A percentile compares a stretch with the other conserved stretches of the same genome.
Conservation (phyloP, 30 jellyfish, hydroid and myxozoan genomes). For the Turritopsis dohrnii region DNA sequence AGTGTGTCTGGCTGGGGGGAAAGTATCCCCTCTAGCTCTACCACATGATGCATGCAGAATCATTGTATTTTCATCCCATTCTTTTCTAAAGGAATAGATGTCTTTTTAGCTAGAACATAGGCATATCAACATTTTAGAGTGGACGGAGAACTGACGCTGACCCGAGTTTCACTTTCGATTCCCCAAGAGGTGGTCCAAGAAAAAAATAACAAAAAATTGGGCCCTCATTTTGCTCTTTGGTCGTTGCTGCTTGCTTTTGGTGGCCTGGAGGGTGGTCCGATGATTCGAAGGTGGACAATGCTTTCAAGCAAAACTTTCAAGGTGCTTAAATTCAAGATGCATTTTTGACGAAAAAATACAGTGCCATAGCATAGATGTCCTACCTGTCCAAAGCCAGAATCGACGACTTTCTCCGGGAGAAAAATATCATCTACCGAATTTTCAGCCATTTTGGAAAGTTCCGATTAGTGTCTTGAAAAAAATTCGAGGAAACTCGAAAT, state of each 20-base stretch:
- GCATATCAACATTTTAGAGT: not conserved
- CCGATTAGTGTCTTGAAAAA: not conserved
- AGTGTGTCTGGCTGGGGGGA: too few relatives aligned
- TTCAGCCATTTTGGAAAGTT: slow-evolving; percentile 38
- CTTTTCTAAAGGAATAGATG: too few relatives aligned
- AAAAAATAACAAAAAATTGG: not conserved
- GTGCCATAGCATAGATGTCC: not conserved
- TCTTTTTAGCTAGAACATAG: too few relatives aligned
- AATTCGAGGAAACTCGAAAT: not conserved
- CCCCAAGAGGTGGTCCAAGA: not conserved
- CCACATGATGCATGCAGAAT: too few relatives aligned
- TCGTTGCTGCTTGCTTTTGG: slow-evolving; percentile 32
- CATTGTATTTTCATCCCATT: too few relatives aligned
- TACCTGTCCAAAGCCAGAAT: slow-evolving; percentile 51
- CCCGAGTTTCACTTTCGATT: slow-evolving; percentile 2
- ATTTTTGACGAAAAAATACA: not conserved
- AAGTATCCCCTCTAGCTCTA: too few relatives aligned
- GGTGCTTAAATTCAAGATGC: not conserved
- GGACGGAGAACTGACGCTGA: not conserved
- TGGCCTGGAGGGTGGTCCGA: slow-evolving; percentile 34
- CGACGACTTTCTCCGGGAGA: slow-evolving; percentile 38
- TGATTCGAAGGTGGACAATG: not conserved
- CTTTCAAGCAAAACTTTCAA: not conserved
- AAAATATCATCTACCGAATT: slow-evolving; percentile 34
- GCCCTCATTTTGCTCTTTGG: slow-evolving; percentile 18